Evolutionary conservation across 2,888 invertebrate genomes (phyloP), one percentile per base, ranked within the genome.

Genomic region (Perizoma affinitatum): DNA sequence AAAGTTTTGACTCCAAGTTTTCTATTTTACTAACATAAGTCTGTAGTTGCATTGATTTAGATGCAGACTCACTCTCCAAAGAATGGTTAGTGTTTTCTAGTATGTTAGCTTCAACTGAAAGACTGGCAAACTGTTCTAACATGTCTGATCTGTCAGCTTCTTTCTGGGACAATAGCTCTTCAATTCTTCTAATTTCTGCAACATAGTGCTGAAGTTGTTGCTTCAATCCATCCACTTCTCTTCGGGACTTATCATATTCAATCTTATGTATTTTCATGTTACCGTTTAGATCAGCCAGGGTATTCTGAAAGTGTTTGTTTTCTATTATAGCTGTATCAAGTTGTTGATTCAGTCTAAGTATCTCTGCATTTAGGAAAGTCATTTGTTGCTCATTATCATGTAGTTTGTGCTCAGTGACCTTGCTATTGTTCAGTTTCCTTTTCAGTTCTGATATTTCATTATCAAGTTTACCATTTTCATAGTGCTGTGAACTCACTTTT

Each of bases 121-220:
- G 88, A 78, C 95, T 95, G 65, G 95, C 94, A 86, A 96, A 97
- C 71, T 96, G 96, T 76, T 96, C 96, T 71, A 97, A 80, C 94
- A 97, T 95, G 79, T 96, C 96, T 61, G 95, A 95, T 59, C 96
- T 93, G 86, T 97, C 96, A 63, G 94, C 94, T 87, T 97, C 97
- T 94, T 96, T 88, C 40, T 95, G 93, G 60, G 95, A 93, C 38
- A 97, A 90, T 60, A 96, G 85, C 73, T 97, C 96, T 83, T 97
- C 96, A 63, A 96, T 95, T 72, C 96, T 93, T 75, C 96, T 95
- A 10, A 97, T 95, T 91, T 97, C 96, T 71, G 95, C 94, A 5
- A 97, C 96, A 86, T 97, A 97, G 74, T 96, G 96, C 75, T 96
- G 96, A 63, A 97, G 84, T 78, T 97, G 96, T 65, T 94, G 93